Conservation (phyloP, 2,888 invertebrate species). For the Macrophya annulata region DNA sequence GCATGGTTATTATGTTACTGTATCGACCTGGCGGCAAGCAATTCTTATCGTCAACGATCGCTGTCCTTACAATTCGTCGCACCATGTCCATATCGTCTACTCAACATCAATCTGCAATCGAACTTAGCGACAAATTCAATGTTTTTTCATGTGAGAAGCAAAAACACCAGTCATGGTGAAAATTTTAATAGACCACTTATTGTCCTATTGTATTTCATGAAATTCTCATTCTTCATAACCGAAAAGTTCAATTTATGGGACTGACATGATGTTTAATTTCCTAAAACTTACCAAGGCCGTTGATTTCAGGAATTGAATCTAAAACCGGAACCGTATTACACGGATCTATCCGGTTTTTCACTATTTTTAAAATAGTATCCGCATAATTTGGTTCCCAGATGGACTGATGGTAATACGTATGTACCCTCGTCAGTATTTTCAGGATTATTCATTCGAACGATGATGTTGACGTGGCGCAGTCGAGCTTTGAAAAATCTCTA, state of each 20-base stretch:
- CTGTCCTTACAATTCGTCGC: slow-evolving; percentile 30
- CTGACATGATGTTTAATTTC: background rate
- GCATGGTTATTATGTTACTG: slow-evolving; percentile 34
- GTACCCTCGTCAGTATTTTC: background rate
- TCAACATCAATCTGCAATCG: background rate
- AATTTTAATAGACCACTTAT: too few species aligned
- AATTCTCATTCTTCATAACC: too few species aligned
- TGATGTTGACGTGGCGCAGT: background rate
- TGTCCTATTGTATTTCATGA: too few species aligned
- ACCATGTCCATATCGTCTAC: background rate
- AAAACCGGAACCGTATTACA: background rate
- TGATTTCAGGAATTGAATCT: background rate
- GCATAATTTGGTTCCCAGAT: background rate
- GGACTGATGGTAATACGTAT: background rate
- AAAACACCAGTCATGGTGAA: background rate
- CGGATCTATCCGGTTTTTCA: background rate
- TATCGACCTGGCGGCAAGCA: background rate
- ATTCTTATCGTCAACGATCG: slow-evolving; percentile 29
- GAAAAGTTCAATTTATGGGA: too few species aligned
- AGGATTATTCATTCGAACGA: background rate
- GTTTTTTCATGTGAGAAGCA: background rate
- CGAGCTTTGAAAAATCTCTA: background rate
- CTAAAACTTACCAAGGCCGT: background rate
- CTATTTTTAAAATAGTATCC: background rate
- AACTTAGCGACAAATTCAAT: background rate